Evolutionary conservation across 1,140 invertebrate genomes (phyloP).

Genomic region (Frieseomelitta varia): DNA sequence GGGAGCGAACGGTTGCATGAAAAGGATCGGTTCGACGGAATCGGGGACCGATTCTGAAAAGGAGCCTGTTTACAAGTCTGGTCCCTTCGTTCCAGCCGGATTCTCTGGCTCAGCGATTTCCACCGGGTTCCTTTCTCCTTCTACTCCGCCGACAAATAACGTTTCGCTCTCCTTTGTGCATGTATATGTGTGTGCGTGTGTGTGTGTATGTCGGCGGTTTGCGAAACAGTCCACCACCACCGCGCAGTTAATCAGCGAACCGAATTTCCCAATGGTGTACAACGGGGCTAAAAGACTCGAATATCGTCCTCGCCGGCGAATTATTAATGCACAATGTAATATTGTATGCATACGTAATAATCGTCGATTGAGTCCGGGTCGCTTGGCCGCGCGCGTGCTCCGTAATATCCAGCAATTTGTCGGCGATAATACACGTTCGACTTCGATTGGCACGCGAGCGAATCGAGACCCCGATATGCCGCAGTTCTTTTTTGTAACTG

Average conservation of each 20-base stretch:
- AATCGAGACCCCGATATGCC: neutral
- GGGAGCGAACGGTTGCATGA: neutral
- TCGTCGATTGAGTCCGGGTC: neutral
- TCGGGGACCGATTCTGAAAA: slow-evolving; percentile 16
- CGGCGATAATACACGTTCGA: slow-evolving; percentile 13
- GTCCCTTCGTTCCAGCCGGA: slow-evolving; percentile 13
- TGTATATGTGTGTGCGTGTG: no score
- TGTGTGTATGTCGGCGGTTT: neutral
- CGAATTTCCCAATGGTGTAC: slow-evolving; percentile 9
- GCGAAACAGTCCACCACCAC: neutral
- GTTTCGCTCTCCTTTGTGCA: neutral
- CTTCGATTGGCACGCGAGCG: neutral
- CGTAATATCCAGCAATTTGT: slow-evolving; percentile 16
- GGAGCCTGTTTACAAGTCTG: slow-evolving; percentile 40
- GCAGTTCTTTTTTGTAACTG: neutral
- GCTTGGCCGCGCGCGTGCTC: neutral
- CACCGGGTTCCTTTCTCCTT: no score
- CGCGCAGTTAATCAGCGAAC: slow-evolving; percentile 7
- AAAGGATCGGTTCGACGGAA: slow-evolving; percentile 1
- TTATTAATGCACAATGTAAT: slow-evolving; percentile 25
- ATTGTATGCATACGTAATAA: slow-evolving; percentile 1
- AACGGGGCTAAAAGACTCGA: neutral
- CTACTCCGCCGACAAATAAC: neutral
- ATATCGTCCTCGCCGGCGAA: neutral
- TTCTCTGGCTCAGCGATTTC: slow-evolving; percentile 35